Conservation (phyloP, 2,113 vertebrate species). For the Sphaerodactylus townsendi region DNA sequence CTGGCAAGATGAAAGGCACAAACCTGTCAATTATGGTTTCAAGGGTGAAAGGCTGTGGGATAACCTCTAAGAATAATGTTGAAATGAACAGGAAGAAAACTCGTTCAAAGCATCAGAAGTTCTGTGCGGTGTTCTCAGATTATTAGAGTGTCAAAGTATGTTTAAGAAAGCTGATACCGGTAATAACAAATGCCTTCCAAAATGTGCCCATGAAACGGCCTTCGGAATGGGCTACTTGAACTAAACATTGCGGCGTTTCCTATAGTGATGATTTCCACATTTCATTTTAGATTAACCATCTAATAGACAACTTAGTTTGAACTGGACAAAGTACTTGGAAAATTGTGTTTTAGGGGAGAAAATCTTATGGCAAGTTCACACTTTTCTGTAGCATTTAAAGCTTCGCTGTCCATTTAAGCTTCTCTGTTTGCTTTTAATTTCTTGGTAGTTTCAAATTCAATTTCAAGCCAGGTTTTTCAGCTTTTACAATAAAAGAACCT, state of each 20-base stretch:
- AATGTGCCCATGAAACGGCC: not conserved
- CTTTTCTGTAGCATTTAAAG: too few species aligned
- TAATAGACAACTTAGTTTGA: not conserved
- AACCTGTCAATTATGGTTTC: not conserved
- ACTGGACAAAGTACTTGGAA: not conserved
- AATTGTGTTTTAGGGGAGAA: not conserved
- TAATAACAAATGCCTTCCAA: not conserved
- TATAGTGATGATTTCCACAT: not conserved
- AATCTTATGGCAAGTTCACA: not conserved
- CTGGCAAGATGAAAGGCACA: not conserved
- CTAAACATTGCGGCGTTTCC: not conserved
- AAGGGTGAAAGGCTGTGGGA: not conserved
- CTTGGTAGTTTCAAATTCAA: not conserved
- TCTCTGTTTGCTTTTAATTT: not conserved
- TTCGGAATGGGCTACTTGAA: not conserved
- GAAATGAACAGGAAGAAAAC: not conserved
- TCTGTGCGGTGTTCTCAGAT: too few species aligned
- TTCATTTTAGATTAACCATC: not conserved
- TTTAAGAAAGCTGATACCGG: not conserved
- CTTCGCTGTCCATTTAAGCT: not conserved
- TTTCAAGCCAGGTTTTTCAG: not conserved
- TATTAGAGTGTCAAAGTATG: too few species aligned
- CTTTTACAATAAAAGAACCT: not conserved
- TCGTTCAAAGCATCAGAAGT: not conserved
- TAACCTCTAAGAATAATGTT: not conserved